phyloP scores from a whole-genome alignment of 2,797 vertebrate genomes.

The Peromyscus aztecus region DNA sequence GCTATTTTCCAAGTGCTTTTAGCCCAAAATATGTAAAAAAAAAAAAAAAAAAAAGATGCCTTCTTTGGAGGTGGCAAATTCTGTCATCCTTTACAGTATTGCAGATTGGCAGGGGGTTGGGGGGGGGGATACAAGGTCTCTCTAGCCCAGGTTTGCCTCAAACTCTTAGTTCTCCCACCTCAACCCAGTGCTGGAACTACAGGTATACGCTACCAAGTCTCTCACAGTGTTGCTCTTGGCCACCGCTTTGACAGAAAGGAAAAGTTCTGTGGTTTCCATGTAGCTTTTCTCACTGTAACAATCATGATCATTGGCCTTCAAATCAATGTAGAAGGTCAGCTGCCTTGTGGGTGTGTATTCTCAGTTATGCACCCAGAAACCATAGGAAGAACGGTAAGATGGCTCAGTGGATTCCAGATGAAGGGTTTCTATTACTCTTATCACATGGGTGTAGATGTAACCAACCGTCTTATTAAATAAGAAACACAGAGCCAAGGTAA shows the following conservation, averaged over 20 bases:
- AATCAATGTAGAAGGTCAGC: background rate
- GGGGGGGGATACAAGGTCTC: background rate
- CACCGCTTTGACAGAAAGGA: background rate
- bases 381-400: background rate
- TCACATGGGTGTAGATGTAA: too few species aligned
- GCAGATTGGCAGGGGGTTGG: background rate
- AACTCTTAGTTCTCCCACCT: background rate
- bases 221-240: background rate
- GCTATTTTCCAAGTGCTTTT: conserved; percentile 10
- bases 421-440: background rate
- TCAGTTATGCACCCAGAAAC: background rate
- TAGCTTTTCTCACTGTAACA: background rate
- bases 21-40: background rate
- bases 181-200: background rate
- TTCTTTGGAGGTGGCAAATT: background rate
- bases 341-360: background rate
- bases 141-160: background rate
- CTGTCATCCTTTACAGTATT: background rate
- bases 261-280: background rate
- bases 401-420: background rate
- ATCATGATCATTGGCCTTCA: background rate
- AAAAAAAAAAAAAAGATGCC: too few species aligned
- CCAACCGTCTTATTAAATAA: too few species aligned
- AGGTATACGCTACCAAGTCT: background rate
- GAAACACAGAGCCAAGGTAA: too few species aligned